Evolutionary conservation across 2,888 invertebrate genomes (phyloP).

Genomic region (Lordiphosa fenestrarum): DNA sequence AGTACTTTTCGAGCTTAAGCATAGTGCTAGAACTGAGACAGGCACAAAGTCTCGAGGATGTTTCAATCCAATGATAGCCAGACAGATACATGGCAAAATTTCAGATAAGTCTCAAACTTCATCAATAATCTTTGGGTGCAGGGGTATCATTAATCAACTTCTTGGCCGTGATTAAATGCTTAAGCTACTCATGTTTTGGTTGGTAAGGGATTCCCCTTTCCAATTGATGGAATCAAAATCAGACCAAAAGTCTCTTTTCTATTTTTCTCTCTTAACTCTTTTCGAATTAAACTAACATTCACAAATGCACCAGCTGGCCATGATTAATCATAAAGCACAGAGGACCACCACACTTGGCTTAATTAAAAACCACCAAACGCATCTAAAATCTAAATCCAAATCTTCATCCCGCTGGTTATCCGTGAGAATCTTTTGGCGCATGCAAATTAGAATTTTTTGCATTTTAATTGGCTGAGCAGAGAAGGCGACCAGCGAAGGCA

Average conservation of each 20-base stretch:
- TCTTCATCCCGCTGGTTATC: conserved; percentile 21
- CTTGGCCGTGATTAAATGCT: too few relatives aligned
- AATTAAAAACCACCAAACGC: conserved; percentile 23
- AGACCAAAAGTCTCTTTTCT: neutral
- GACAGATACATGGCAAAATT: too few relatives aligned
- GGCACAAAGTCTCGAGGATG: too few relatives aligned
- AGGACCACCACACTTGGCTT: conserved; percentile 23
- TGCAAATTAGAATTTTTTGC: conserved; percentile 66
- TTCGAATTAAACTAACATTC: neutral
- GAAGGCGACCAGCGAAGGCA: conserved; percentile 37
- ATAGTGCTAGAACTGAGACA: too few relatives aligned
- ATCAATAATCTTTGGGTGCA: too few relatives aligned
- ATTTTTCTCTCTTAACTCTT: conserved; percentile 1
- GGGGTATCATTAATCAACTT: too few relatives aligned
- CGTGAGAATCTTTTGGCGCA: conserved; percentile 54
- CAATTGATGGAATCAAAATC: too few relatives aligned
- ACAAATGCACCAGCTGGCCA: conserved; percentile 36
- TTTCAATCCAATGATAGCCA: too few relatives aligned
- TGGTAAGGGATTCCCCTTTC: too few relatives aligned
- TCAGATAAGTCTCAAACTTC: too few relatives aligned
- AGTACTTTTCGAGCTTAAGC: too few relatives aligned
- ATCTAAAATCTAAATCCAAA: neutral
- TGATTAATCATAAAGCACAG: conserved; percentile 52
- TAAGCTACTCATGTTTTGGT: too few relatives aligned
- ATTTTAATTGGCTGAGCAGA: conserved; percentile 54